Conservation (phyloP, 1,140 invertebrate species). For the Leptonema lineaticorne region DNA sequence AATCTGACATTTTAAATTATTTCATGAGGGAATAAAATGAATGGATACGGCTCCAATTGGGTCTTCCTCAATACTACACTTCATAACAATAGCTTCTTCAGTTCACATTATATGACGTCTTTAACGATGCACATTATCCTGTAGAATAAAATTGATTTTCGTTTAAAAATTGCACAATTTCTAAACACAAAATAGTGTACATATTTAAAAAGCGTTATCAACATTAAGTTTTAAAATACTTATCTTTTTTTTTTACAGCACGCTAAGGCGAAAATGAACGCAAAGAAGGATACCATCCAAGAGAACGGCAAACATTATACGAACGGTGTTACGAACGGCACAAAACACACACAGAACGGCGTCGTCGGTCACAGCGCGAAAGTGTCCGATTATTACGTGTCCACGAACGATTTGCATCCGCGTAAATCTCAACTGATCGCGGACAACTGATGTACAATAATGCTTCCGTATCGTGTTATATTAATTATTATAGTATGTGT, state of each 20-base stretch:
- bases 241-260: slow-evolving; percentile 13
- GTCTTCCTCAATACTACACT: too few relatives aligned
- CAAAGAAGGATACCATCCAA: slow-evolving; percentile 41
- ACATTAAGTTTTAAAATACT: too few relatives aligned
- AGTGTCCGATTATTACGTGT: slow-evolving; percentile 38
- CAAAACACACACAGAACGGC: slow-evolving; percentile 38
- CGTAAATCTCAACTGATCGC: slow-evolving; percentile 35
- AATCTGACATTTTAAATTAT: too few relatives aligned
- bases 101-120: too few relatives aligned
- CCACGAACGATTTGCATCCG: slow-evolving; percentile 35
- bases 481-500: too few relatives aligned
- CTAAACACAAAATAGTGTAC: too few relatives aligned
- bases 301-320: slow-evolving; percentile 51
- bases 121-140: too few relatives aligned
- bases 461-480: not conserved
- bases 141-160: not conserved
- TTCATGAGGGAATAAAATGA: too few relatives aligned
- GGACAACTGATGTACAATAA: slow-evolving; percentile 37
- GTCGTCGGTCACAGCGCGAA: slow-evolving; percentile 22
- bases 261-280: slow-evolving; percentile 40
- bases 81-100: too few relatives aligned
- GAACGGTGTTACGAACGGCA: slow-evolving; percentile 48
- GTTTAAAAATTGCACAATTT: too few relatives aligned
- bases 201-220: too few relatives aligned
- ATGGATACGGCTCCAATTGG: too few relatives aligned